Evolutionary conservation across 2,797 vertebrate species (phyloP).

Genomic region (Bovichtus diacanthus): DNA sequence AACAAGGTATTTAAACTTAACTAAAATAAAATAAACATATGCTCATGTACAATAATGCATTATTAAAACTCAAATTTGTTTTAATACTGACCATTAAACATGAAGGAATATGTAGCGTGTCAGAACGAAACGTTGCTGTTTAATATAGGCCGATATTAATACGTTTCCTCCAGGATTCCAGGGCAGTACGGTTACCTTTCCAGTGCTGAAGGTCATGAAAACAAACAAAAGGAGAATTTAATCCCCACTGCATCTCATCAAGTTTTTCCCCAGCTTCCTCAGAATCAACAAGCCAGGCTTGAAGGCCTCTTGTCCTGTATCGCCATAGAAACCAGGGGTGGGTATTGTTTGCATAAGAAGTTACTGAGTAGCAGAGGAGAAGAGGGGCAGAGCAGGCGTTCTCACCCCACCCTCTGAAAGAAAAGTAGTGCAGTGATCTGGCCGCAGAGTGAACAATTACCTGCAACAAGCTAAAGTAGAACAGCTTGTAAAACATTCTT

Average conservation of each 20-base stretch:
- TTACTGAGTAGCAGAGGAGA: conserved; percentile 76
- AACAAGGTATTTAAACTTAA: background rate
- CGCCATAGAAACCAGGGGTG: conserved; percentile 69
- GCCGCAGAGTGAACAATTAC: conserved; percentile 54
- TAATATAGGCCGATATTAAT: background rate
- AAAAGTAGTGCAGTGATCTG: conserved; percentile 20
- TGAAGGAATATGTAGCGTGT: background rate
- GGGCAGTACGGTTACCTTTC: background rate
- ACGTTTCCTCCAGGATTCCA: background rate
- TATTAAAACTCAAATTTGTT: background rate
- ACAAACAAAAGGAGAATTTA: conserved; percentile 19
- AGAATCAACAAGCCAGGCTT: conserved; percentile 36
- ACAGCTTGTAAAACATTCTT: conserved; percentile 47
- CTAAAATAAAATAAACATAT: background rate
- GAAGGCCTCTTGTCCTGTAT: conserved; percentile 57
- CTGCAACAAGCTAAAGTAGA: conserved; percentile 39
- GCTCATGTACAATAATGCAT: background rate
- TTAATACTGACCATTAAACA: background rate
- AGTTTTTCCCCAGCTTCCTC: conserved; percentile 22
- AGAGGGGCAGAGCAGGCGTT: conserved; percentile 15
- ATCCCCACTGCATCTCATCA: conserved; percentile 20
- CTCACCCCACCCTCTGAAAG: conserved; percentile 28
- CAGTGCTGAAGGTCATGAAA: conserved; percentile 44
- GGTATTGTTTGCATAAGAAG: conserved; percentile 79
- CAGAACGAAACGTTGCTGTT: background rate